Conservation (phyloP, 1,140 invertebrate species). For the Heliconius eleuchia region DNA sequence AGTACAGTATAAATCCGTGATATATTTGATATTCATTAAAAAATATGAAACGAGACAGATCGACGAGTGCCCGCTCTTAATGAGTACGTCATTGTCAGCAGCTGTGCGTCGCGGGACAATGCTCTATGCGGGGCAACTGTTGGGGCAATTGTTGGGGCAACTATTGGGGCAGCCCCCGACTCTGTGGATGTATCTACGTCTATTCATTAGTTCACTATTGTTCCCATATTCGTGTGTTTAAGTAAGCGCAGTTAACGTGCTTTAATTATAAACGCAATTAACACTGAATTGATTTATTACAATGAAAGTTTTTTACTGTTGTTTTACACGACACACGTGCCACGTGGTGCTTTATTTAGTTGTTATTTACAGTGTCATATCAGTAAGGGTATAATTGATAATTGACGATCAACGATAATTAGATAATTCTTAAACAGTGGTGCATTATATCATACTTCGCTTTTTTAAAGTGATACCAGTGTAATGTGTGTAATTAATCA, state of each 20-base stretch:
- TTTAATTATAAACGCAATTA: slow-evolving; percentile 19
- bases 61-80: slow-evolving; percentile 13
- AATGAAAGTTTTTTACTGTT: not conserved
- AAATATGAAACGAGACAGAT: not conserved
- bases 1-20: not conserved
- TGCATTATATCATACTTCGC: too few relatives aligned
- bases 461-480: too few relatives aligned
- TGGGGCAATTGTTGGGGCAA: not conserved
- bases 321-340: not conserved
- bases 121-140: not conserved
- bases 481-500: too few relatives aligned
- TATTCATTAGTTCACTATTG: not conserved
- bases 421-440: too few relatives aligned
- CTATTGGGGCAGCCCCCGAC: too few relatives aligned
- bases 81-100: slow-evolving; percentile 14
- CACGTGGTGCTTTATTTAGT: not conserved
- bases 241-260: slow-evolving; percentile 11
- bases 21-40: not conserved
- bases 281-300: not conserved
- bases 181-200: not conserved
- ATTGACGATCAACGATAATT: too few relatives aligned
- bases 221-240: not conserved
- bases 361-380: too few relatives aligned
- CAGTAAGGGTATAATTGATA: too few relatives aligned
- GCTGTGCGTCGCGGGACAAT: slow-evolving; percentile 16